phyloP scores from a whole-genome alignment of 1,140 invertebrate species.

The Brachionus rubens region DNA sequence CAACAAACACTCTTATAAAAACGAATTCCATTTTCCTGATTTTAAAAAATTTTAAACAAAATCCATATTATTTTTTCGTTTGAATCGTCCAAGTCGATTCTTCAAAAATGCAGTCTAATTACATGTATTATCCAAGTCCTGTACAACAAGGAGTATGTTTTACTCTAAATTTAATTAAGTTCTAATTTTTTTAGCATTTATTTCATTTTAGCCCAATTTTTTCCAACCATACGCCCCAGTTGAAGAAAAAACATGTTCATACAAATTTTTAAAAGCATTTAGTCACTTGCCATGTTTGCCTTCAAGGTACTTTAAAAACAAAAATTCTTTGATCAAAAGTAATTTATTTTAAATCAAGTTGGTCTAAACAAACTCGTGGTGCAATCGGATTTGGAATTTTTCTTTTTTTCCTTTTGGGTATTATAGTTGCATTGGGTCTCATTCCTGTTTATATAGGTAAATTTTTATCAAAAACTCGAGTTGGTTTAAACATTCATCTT shows the following conservation, averaged over 20 bases:
- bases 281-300: conserved; percentile 6
- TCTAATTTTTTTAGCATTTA: background rate
- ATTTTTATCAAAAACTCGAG: background rate
- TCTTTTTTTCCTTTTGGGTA: background rate
- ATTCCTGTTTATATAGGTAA: conserved; percentile 24
- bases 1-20: conserved; percentile 16
- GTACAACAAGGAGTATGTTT: background rate
- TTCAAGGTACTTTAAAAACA: background rate
- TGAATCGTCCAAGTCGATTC: too few relatives aligned
- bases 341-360: too few relatives aligned
- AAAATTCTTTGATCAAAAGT: background rate
- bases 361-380: conserved; percentile 1
- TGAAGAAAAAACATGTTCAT: background rate
- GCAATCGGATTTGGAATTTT: conserved; percentile 12
- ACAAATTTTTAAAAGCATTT: conserved; percentile 10
- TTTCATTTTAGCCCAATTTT: background rate
- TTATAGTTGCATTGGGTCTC: background rate
- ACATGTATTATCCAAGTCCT: conserved; percentile 5
- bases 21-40: too few relatives aligned
- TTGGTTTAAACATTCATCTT: background rate
- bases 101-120: background rate
- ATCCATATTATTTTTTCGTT: too few relatives aligned
- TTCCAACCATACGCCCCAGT: background rate
- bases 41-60: background rate
- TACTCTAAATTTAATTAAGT: background rate